Percentiles rank a stretch among this genome's conserved stretches.
Conservation (phyloP, 2,113 vertebrate species). For the Rhizomys pruinosus region DNA sequence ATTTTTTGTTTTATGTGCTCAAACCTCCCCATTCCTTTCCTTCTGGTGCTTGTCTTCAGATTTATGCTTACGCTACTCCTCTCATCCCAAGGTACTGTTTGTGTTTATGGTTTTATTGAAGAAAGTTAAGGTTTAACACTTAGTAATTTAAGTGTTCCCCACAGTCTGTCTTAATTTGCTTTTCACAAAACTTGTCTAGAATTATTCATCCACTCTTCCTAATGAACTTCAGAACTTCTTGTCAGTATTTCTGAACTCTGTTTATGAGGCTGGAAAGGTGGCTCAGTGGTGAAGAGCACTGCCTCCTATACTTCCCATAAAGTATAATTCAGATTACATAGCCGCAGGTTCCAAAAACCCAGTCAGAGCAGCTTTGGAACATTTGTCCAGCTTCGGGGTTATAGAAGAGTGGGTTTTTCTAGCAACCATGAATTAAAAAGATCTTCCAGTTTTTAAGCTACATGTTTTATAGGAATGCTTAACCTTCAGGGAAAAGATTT, state of each 20-base stretch:
- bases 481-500: background rate
- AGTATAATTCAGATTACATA: background rate
- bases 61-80: background rate
- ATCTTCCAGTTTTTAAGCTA: background rate
- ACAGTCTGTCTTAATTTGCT: background rate
- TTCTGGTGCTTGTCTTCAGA: slow-evolving; percentile 13
- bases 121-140: slow-evolving; percentile 17
- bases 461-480: background rate
- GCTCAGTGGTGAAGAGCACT: no score
- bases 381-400: background rate
- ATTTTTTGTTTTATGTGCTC: background rate
- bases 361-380: background rate
- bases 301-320: background rate
- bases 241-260: background rate
- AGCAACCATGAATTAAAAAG: background rate
- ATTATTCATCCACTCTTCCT: slow-evolving; percentile 19
- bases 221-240: slow-evolving; percentile 37
- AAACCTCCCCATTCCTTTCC: background rate
- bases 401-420: background rate
- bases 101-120: background rate
- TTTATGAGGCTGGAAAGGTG: no score
- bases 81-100: background rate
- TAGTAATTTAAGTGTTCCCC: background rate
- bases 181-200: background rate
- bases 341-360: background rate